Evolutionary conservation across 1,140 invertebrate species (phyloP), one percentile per base, ranked within the genome.

Genomic region (Zophobas morio): DNA sequence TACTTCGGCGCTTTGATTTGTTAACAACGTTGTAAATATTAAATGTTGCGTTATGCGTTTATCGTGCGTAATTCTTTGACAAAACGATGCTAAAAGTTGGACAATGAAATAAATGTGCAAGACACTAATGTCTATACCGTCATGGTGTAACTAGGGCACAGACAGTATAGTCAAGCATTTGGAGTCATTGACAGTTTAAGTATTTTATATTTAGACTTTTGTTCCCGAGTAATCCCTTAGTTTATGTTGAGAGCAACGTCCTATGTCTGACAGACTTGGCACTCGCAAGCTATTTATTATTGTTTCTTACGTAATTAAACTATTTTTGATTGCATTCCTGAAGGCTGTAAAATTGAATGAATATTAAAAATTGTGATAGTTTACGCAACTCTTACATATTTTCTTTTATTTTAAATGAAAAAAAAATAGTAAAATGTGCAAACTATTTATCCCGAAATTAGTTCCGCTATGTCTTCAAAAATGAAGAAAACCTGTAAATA

Each of bases 171-270:
- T 72, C 35, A 56, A 47, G 34, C 46, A 76, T 76, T 70, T 60
- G 33, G 51, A 81, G 80, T 79, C 80, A 81, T 81, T 81, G 80
- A 81, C 80, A 81, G 80, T 66, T 76, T 70, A 78, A 20, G 20
- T 20, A 20, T 20, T 80, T 81, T 81, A 81, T 78, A 81, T 81
- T 77, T 81, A 81, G 80, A 77, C 70, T 79, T 79, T 74, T 81
- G 80, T 79, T 80, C 79, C 79, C 75, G 76, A 77, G 77, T 73
- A 54, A 73, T 73, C 79, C 76, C 79, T 73, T 60, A 74, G 73
- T 70, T 76, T 71, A 78, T 74, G 66, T 77, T 75, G 78, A 74
- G 78, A 81, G 70, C 80, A 81, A 79, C 47, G 80, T 47, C 78
- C 80, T 63, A 8, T 4, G 53, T 46, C 76, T 79, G 80, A 75